Base-by-base conservation (phyloP, 2,113 vertebrate species). In the Typhlomys cinereus region DNA sequence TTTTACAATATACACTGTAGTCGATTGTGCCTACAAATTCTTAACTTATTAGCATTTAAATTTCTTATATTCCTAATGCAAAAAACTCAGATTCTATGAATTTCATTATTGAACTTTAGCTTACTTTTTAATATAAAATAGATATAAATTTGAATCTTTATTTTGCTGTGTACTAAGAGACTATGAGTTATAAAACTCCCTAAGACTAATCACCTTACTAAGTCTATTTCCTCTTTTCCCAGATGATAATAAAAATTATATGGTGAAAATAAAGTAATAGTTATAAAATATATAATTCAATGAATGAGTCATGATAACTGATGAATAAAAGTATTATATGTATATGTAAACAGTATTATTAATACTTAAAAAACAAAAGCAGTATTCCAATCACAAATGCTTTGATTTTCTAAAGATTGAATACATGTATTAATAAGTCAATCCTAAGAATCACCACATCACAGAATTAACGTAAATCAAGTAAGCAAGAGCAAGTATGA, bases 401-500 rank as follows among this genome's bases (percentile, higher is more conserved):
- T 87, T 89, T 62, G 67, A 78, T 31, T 69, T 75, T 36, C 73
- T 74, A 83, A 73, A 41, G 9, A 18, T 14, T 79, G 59, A 44
- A 14, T 82, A 78, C 20, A 74, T 23, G 74, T 74, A 20, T 64
- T 4, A 88, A 76, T 79, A 59, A 92, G 21, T 39, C 9, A 18
- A 59, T 90, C 10, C 29, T 27, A 57, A 83, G 52, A 80, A 25
- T 79, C 39, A 59, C 3, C 8, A 44, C 27, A 71, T 92, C 71
- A 78, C 4, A 82, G 41, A 95, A 92, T 88, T 79, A 89, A 91
- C 27, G 34, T 46, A 52, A 89, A 79, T 54, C 46, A 73, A 92
- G 46, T 39, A 89, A 79, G 66, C 39, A 83, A 94, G 48, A 88
- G 59, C 34, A 90, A 85, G 20, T 64, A 66, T 83, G 85, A 8